A percentile compares a stretch with the other conserved stretches of the same genome.
phyloP scores from a whole-genome alignment of 2,888 invertebrate species.

The Uropetala carovei region DNA sequence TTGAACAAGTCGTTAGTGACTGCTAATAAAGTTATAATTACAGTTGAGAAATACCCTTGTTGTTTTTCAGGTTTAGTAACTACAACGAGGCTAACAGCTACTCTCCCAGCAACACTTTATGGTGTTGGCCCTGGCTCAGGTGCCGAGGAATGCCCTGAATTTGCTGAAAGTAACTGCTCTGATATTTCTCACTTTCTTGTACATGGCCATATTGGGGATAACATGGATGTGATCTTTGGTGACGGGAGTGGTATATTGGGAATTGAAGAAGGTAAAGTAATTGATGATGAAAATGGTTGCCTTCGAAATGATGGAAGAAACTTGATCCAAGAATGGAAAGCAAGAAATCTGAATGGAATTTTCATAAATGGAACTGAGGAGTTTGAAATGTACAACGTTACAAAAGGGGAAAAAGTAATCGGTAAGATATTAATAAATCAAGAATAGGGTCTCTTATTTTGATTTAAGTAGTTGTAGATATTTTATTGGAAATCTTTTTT shows the following conservation, averaged over 20 bases:
- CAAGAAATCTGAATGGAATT: neutral
- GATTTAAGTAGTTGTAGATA: neutral
- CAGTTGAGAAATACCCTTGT: too few species aligned
- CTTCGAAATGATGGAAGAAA: neutral
- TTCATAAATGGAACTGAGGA: neutral
- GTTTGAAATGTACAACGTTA: neutral
- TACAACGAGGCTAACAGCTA: neutral
- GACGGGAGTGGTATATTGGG: neutral
- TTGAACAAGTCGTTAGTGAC: too few species aligned
- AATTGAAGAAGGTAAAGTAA: neutral
- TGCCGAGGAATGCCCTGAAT: neutral
- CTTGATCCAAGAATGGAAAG: neutral
- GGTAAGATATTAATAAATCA: neutral
- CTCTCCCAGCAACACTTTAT: neutral
- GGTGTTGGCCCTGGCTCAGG: conserved; percentile 18
- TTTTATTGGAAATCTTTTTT: neutral
- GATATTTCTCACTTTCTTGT: neutral
- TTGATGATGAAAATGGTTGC: neutral
- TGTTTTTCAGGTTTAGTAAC: conserved; percentile 4
- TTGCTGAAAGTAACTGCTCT: neutral
- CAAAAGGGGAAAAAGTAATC: neutral
- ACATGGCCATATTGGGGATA: neutral
- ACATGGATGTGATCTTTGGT: conserved; percentile 1
- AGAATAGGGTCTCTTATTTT: neutral
- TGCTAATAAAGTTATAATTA: too few species aligned